Percentiles rank a stretch among this genome's conserved stretches.
Evolutionary conservation across 2,113 vertebrate genomes (phyloP).

Genomic region (Microtus richardsoni): DNA sequence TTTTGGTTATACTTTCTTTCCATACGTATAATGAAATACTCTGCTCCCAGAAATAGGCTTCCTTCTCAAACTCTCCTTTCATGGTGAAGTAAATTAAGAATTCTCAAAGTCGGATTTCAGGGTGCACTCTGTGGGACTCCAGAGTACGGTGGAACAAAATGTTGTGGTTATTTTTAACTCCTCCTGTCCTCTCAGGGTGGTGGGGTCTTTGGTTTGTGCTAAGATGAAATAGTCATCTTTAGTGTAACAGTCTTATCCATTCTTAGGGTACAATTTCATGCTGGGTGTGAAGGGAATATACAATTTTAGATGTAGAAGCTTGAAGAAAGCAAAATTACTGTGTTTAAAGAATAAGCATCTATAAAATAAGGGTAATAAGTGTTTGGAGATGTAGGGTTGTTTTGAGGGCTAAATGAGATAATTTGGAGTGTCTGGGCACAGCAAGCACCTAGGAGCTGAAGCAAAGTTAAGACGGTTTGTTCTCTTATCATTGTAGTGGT

Average conservation of each 20-base stretch:
- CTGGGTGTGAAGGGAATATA: background rate
- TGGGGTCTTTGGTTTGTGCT: slow-evolving; percentile 46
- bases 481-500: background rate
- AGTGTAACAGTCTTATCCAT: slow-evolving; percentile 32
- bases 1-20: background rate
- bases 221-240: slow-evolving; percentile 34
- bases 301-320: slow-evolving; percentile 58
- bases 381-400: slow-evolving; percentile 34
- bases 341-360: slow-evolving; percentile 65
- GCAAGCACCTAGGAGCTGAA: slow-evolving; percentile 43
- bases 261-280: slow-evolving; percentile 55
- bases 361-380: slow-evolving; percentile 60
- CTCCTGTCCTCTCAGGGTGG: background rate
- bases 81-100: background rate
- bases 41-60: background rate
- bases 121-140: background rate
- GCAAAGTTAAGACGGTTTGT: slow-evolving; percentile 46
- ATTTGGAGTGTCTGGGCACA: slow-evolving; percentile 59
- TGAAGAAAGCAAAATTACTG: slow-evolving; percentile 61
- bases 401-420: slow-evolving; percentile 64
- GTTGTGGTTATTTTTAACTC: slow-evolving; percentile 50
- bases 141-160: slow-evolving; percentile 21
- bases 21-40: background rate
- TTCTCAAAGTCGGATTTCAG: slow-evolving; percentile 2
- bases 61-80: background rate